Base-by-base conservation (phyloP, 2,113 vertebrate species). In the Sprattus sprattus region DNA sequence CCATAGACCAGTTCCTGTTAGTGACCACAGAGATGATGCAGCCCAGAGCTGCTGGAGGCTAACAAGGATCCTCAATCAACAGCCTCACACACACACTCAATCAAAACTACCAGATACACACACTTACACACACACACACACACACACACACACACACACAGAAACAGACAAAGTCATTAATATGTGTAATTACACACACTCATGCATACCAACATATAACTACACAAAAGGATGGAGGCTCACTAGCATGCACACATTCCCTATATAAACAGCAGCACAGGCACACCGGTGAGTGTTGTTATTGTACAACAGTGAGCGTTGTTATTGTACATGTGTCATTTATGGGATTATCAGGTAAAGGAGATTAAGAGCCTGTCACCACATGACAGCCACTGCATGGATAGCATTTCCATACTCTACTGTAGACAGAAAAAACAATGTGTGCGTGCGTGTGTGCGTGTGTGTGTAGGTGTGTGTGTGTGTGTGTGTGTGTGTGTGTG, bases 1-100 rank as follows among this genome's bases (percentile, higher is more conserved):
- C 89, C 86, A 84, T 67, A 83, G 45, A 84, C 50, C 67, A 52
- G 67, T 89, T 87, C 84, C 88, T 85, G 82, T 86, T 90, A 87
- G 82, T 71, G n/a, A 25, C 64, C 64, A 71, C 28, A 9, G 6
- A 45, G 49, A 60, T 75, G 22, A 15, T 13, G 54, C 67, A 46
- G 44, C 45, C n/a, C 13, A 0, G 0, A 52, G 60, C 64, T 32
- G 25, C 64, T 71, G 25, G 20, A n/a, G 22, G 57, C 57, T 64
- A 22, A 64, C 57, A 64, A 7, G n/a, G n/a, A 71, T 10, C 8
- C 64, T 10, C 25, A 25, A n/a, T 64, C 1, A 64, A 64, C 57
- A 64, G 75, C 13, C 45, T 85, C n/a, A 16, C 52, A 64, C 18
- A 81, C 49, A 45, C 82, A 54, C 10, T 32, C 44, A 87, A 50